Percentiles rank a stretch among this genome's conserved stretches.
phyloP scores from a whole-genome alignment of 2,888 invertebrate species.

The Athalia circularis region DNA sequence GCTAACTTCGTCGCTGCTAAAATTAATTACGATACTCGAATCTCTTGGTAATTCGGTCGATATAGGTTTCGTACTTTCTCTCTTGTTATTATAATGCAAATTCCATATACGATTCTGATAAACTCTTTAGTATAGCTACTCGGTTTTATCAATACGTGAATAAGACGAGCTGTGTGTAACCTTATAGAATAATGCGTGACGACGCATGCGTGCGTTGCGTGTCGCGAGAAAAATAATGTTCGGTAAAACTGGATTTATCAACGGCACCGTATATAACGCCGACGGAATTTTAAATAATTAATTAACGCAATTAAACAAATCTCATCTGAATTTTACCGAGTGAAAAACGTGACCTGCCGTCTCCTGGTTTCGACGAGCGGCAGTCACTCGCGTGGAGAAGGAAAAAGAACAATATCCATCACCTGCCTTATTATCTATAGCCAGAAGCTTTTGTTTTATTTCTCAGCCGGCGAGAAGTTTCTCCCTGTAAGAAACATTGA shows the following conservation, averaged over 20 bases:
- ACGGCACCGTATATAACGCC: constrained; percentile 9
- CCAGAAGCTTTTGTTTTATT: background rate
- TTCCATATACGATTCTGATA: constrained; percentile 15
- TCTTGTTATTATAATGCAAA: background rate
- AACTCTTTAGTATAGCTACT: background rate
- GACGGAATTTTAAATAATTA: constrained; percentile 50
- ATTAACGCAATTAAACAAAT: constrained; percentile 58
- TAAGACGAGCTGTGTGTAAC: too few relatives aligned
- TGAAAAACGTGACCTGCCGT: constrained; percentile 44
- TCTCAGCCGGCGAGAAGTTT: constrained; percentile 39
- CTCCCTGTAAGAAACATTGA: constrained; percentile 13
- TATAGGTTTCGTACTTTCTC: constrained; percentile 12
- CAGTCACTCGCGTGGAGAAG: background rate
- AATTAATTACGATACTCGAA: constrained; percentile 22
- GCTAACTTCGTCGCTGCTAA: background rate
- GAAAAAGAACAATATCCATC: constrained; percentile 53
- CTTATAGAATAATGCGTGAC: background rate
- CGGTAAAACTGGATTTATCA: background rate
- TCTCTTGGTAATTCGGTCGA: constrained; percentile 21
- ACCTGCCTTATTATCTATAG: constrained; percentile 45
- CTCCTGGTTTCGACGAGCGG: background rate
- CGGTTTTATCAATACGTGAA: constrained; percentile 20
- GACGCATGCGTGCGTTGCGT: constrained; percentile 17
- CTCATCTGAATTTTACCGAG: constrained; percentile 49
- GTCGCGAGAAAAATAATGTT: background rate